Conservation (phyloP, 64 coral and sea anemone species). For the Pocillopora verrucosa region DNA sequence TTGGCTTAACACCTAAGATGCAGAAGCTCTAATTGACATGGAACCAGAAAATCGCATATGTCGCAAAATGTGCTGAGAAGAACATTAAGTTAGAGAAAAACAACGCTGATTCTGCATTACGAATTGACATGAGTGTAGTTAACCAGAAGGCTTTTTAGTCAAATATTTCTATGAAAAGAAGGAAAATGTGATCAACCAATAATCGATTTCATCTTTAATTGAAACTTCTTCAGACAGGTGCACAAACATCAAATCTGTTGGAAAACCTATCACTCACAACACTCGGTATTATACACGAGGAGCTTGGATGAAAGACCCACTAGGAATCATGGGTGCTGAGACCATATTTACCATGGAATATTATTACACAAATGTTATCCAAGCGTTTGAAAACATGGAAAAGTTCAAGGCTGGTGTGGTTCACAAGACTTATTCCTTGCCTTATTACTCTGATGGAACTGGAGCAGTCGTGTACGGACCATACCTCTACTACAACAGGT, state of each 20-base stretch:
- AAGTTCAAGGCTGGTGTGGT: constrained; percentile 40
- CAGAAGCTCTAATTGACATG: too few species aligned
- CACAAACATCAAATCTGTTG: constrained; percentile 26
- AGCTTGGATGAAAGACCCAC: constrained; percentile 54
- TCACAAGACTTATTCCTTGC: constrained; percentile 23
- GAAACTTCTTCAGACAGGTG: constrained; percentile 2
- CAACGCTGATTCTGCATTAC: too few species aligned
- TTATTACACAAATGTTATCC: neutral
- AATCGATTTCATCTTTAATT: neutral
- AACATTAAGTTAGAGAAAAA: too few species aligned
- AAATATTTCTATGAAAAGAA: too few species aligned
- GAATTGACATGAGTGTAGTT: too few species aligned
- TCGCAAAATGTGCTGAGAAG: too few species aligned
- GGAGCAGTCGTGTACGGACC: constrained; percentile 59
- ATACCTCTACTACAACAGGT: constrained; percentile 53
- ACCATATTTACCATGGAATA: constrained; percentile 35
- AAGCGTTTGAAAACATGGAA: constrained; percentile 32
- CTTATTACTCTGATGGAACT: constrained; percentile 39
- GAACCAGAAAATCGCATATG: too few species aligned
- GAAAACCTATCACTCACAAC: constrained; percentile 49
- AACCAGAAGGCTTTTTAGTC: too few species aligned
- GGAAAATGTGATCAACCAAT: neutral
- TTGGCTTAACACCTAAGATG: too few species aligned
- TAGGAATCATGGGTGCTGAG: constrained; percentile 42
- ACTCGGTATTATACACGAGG: neutral